phyloP scores from a whole-genome alignment of 1,140 invertebrate species.

The Papilio xuthus region DNA sequence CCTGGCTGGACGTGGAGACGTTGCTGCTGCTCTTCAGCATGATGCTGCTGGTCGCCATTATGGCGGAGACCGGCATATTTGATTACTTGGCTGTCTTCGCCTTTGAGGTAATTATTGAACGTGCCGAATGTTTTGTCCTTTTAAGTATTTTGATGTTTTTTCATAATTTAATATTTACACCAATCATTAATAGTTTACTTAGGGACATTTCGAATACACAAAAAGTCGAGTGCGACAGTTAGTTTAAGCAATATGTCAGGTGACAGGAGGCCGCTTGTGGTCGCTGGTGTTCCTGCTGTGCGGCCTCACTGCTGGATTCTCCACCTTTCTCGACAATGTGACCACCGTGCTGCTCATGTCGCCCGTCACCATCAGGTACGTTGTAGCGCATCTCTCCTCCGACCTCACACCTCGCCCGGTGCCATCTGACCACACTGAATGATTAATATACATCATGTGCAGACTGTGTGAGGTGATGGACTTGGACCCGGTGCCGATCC shows the following conservation, averaged over 20 bases:
- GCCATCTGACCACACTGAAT: conserved; percentile 85
- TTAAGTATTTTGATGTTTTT: too few relatives aligned
- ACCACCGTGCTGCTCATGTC: conserved; percentile 94
- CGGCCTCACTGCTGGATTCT: conserved; percentile 90
- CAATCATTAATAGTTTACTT: too few relatives aligned
- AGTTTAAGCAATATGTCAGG: conserved; percentile 82
- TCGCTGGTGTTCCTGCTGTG: conserved; percentile 91
- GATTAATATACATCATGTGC: neutral
- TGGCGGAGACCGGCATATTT: conserved; percentile 95
- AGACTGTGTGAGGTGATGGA: conserved; percentile 87
- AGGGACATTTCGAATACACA: too few relatives aligned
- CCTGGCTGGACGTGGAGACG: conserved; percentile 95
- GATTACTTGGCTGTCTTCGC: conserved; percentile 93
- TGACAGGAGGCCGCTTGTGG: conserved; percentile 92
- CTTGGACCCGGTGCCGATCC: conserved; percentile 91
- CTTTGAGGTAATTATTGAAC: conserved; percentile 87
- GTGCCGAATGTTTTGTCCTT: too few relatives aligned
- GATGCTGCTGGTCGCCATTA: conserved; percentile 95
- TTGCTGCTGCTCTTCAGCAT: conserved; percentile 94
- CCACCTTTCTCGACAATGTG: conserved; percentile 94
- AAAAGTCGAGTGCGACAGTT: conserved; percentile 85
- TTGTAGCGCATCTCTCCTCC: conserved; percentile 84
- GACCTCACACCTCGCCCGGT: conserved; percentile 85
- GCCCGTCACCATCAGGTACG: conserved; percentile 91
- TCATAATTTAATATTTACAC: too few relatives aligned